Percentiles rank a stretch among this genome's conserved stretches.
Conservation (phyloP, 1,140 invertebrate genomes). For the Brachionus rotundiformis region DNA sequence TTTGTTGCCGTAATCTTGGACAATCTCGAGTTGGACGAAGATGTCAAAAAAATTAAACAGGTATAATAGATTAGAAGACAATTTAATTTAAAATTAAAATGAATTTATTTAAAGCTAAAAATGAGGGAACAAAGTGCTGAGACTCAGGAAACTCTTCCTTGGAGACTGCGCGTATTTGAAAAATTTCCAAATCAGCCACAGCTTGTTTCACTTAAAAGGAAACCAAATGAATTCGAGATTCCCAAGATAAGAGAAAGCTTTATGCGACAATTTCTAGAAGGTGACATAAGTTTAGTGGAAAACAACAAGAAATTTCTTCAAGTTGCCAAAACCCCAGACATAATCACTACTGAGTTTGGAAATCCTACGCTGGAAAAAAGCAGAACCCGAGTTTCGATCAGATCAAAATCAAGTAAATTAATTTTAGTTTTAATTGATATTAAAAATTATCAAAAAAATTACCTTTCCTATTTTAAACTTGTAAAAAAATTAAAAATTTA, state of each 20-base stretch:
- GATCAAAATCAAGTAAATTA: constrained; percentile 1
- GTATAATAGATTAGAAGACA: constrained; percentile 53
- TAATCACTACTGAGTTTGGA: neutral
- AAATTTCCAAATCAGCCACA: constrained; percentile 98
- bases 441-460: too few species aligned
- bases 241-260: constrained; percentile 97
- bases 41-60: constrained; percentile 98
- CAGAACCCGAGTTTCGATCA: neutral
- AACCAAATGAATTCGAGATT: constrained; percentile 89
- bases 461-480: too few species aligned
- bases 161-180: constrained; percentile 91
- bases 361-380: neutral
- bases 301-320: constrained; percentile 54
- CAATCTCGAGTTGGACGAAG: constrained; percentile 97
- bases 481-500: too few species aligned
- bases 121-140: constrained; percentile 95
- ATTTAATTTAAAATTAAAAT: neutral
- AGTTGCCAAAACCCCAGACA: neutral
- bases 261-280: constrained; percentile 90
- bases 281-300: constrained; percentile 54
- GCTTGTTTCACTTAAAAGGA: constrained; percentile 92
- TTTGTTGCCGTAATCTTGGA: constrained; percentile 99
- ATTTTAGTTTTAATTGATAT: neutral
- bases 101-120: constrained; percentile 69
- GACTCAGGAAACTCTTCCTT: constrained; percentile 86